These are phyloP conservation scores for Rhagoletis zephyria DNA, from an alignment of 1,140 invertebrate species.

Conservation along the genomic window DNA sequence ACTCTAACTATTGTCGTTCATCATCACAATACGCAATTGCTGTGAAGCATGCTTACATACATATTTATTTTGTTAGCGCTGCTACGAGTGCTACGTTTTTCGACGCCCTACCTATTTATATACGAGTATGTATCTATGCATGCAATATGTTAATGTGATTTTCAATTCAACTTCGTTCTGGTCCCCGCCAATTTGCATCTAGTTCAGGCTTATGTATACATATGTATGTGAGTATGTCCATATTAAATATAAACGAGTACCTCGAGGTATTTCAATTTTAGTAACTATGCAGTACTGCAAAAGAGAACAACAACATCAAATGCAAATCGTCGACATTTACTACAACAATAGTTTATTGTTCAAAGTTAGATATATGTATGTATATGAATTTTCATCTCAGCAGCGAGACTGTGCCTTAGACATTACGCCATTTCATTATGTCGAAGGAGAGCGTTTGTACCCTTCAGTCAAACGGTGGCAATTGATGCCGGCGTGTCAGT, in stretches of 20 bases:
- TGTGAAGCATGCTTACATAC: background rate
- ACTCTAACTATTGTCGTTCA: background rate
- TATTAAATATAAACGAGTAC: background rate
- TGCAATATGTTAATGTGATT: conserved; percentile 15
- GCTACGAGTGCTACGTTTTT: too few relatives aligned
- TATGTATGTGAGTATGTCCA: background rate
- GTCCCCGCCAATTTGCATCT: background rate
- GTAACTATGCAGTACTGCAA: background rate
- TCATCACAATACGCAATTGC: background rate
- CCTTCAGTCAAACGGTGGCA: too few relatives aligned
- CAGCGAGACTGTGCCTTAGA: too few relatives aligned
- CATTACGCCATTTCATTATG: too few relatives aligned
- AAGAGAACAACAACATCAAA: background rate
- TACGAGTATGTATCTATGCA: background rate
- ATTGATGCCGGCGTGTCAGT: too few relatives aligned
- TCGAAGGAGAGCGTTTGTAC: too few relatives aligned
- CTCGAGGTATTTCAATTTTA: background rate
- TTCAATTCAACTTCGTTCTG: background rate
- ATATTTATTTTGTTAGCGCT: too few relatives aligned
- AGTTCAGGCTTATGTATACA: background rate
- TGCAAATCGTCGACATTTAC: background rate
- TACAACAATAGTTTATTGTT: too few relatives aligned
- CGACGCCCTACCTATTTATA: too few relatives aligned
- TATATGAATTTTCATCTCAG: too few relatives aligned
- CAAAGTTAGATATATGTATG: too few relatives aligned